Percentiles rank a stretch among this genome's conserved stretches.
Evolutionary conservation across 2,113 vertebrate species (phyloP).

Genomic region (Eurypyga helias): DNA sequence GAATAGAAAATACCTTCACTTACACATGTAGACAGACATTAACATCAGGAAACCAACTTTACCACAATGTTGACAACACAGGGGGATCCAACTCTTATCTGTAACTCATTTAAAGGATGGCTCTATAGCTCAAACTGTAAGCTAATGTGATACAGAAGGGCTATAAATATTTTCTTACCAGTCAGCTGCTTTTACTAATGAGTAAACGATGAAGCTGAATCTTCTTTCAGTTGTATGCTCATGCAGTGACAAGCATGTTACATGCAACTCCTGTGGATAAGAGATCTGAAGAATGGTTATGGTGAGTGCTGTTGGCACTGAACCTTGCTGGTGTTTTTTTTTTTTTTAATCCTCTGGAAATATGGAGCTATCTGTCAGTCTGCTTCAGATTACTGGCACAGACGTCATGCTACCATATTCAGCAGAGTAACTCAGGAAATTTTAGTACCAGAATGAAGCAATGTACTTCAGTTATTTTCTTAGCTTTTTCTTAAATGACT

Average conservation of each 20-base stretch:
- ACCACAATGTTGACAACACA: neutral
- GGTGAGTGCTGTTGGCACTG: neutral
- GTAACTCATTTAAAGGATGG: conserved; percentile 12
- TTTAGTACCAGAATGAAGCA: neutral
- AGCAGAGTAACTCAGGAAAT: neutral
- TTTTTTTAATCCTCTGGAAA: neutral
- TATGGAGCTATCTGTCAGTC: fast-evolving
- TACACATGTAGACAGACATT: neutral
- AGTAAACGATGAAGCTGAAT: neutral
- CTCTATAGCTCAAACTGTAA: neutral
- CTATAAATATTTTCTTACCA: neutral
- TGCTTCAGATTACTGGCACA: neutral
- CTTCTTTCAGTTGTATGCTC: neutral
- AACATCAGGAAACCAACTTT: conserved; percentile 20
- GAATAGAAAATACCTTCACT: conserved; percentile 1
- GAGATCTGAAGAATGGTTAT: neutral
- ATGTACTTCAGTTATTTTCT: neutral
- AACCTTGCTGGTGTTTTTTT: neutral
- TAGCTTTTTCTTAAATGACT: neutral
- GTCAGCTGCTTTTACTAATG: neutral
- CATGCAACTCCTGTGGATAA: neutral
- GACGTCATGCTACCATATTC: neutral
- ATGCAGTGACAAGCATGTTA: neutral
- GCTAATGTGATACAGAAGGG: neutral
- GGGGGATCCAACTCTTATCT: neutral